Conservation (phyloP, 2,797 vertebrate species). For the Gymnocypris eckloni region DNA sequence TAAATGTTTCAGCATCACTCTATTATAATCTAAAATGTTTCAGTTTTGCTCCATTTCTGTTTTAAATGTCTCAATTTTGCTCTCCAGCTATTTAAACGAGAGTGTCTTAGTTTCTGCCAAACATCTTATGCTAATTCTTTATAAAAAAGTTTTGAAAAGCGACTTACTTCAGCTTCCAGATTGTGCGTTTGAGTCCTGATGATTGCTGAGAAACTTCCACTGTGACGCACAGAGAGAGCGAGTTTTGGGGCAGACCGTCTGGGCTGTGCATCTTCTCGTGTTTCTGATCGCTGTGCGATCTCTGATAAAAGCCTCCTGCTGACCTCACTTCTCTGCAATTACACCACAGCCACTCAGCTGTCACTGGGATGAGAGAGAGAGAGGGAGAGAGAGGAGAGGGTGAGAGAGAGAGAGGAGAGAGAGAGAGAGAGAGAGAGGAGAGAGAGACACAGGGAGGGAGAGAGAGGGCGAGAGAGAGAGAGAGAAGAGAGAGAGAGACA, state of each 20-base stretch:
- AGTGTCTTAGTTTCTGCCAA: neutral
- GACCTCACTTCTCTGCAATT: constrained; percentile 99
- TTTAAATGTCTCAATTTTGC: neutral
- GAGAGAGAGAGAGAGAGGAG: too few relatives aligned
- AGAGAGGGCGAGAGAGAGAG: too few relatives aligned
- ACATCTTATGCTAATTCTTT: neutral
- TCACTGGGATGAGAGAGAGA: neutral
- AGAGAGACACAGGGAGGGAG: too few relatives aligned
- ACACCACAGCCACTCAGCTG: constrained; percentile 94
- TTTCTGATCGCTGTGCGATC: constrained; percentile 82
- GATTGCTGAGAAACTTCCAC: constrained; percentile 3
- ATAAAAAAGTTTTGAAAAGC: neutral
- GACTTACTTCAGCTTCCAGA: constrained; percentile 11
- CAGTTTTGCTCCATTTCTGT: neutral
- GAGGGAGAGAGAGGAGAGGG: too few relatives aligned
- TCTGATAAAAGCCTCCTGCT: constrained; percentile 98
- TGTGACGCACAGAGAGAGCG: constrained; percentile 15
- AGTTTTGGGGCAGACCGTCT: constrained; percentile 34
- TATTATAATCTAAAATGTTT: neutral
- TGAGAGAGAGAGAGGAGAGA: too few relatives aligned
- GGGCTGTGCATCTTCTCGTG: constrained; percentile 85
- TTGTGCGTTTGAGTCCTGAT: neutral
- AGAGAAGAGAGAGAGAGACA: too few relatives aligned
- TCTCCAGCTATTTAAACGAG: neutral
- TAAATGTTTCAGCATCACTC: neutral